phyloP scores from a whole-genome alignment of 1,140 invertebrate genomes.

The Battus philenor region DNA sequence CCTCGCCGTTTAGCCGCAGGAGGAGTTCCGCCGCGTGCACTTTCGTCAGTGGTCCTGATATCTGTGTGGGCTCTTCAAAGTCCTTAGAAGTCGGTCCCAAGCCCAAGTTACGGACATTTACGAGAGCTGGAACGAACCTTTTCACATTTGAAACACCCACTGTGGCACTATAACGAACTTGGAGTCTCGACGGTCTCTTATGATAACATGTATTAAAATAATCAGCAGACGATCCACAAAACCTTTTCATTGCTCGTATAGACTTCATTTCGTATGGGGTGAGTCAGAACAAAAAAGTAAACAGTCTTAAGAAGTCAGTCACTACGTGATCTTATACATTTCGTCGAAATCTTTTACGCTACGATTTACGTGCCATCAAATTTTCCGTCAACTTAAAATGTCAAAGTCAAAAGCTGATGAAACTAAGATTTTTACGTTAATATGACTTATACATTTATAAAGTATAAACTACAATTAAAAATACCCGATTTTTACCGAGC shows the following conservation, averaged over 20 bases:
- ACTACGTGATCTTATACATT: slow-evolving; percentile 3
- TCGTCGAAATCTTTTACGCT: slow-evolving; percentile 12
- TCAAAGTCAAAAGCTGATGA: neutral
- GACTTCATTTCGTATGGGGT: slow-evolving; percentile 46
- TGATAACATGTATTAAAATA: slow-evolving; percentile 34
- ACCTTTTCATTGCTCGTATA: slow-evolving; percentile 33
- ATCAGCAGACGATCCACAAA: slow-evolving; percentile 25
- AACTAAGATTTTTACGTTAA: too few species aligned
- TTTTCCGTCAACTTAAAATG: neutral
- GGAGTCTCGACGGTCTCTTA: slow-evolving; percentile 33
- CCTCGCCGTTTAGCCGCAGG: slow-evolving; percentile 80
- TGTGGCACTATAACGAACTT: slow-evolving; percentile 46
- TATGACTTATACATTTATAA: neutral
- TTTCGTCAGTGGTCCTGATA: slow-evolving; percentile 77
- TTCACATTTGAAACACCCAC: slow-evolving; percentile 36
- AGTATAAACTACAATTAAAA: too few species aligned
- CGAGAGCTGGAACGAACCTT: slow-evolving; percentile 28
- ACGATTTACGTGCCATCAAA: slow-evolving; percentile 2
- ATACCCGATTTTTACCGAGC: too few species aligned
- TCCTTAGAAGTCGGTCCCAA: slow-evolving; percentile 65
- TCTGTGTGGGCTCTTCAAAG: slow-evolving; percentile 55
- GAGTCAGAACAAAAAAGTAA: slow-evolving; percentile 17
- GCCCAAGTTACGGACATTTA: slow-evolving; percentile 50
- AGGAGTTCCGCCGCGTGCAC: slow-evolving; percentile 82
- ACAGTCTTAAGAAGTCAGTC: slow-evolving; percentile 13